Percentiles rank a stretch among this genome's conserved stretches.
Conservation (phyloP, 2,888 invertebrate species). For the Amphiduros pacificus region DNA sequence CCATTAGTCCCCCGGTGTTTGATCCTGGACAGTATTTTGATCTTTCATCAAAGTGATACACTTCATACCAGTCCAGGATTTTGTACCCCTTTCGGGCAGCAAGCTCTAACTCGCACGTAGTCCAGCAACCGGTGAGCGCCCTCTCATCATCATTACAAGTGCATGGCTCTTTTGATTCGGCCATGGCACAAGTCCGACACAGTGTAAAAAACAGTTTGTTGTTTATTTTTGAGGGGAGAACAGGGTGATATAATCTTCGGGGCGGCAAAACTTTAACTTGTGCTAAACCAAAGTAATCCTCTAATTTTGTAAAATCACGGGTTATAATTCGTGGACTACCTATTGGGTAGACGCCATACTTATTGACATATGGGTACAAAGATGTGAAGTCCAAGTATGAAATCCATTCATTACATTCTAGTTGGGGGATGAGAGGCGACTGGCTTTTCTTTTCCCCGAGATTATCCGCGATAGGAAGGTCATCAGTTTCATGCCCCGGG, state of each 20-base stretch:
- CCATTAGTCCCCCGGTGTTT: conserved; percentile 38
- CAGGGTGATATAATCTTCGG: conserved; percentile 40
- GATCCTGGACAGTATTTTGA: conserved; percentile 22
- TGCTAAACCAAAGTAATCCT: conserved; percentile 37
- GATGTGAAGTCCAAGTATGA: conserved; percentile 37
- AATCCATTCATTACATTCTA: conserved; percentile 34
- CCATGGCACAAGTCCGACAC: conserved; percentile 44
- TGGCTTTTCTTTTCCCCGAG: too few relatives aligned
- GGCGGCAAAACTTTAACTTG: conserved; percentile 41
- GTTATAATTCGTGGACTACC: conserved; percentile 30
- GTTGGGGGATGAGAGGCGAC: too few relatives aligned
- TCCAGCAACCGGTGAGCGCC: conserved; percentile 46
- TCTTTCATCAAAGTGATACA: background rate
- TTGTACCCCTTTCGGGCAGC: conserved; percentile 47
- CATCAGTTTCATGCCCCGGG: background rate
- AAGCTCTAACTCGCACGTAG: conserved; percentile 47
- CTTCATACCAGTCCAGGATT: conserved; percentile 37
- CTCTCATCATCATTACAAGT: conserved; percentile 28
- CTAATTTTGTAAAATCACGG: conserved; percentile 29
- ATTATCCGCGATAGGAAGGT: too few relatives aligned
- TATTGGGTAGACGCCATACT: conserved; percentile 34
- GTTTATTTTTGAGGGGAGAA: conserved; percentile 41
- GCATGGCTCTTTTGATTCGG: background rate
- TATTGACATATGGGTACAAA: conserved; percentile 41
- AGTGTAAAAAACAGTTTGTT: conserved; percentile 50